Percentiles rank a stretch among this genome's conserved stretches.
Evolutionary conservation across 2,888 invertebrate species (phyloP).

Genomic region (Shargacucullia verbasci): DNA sequence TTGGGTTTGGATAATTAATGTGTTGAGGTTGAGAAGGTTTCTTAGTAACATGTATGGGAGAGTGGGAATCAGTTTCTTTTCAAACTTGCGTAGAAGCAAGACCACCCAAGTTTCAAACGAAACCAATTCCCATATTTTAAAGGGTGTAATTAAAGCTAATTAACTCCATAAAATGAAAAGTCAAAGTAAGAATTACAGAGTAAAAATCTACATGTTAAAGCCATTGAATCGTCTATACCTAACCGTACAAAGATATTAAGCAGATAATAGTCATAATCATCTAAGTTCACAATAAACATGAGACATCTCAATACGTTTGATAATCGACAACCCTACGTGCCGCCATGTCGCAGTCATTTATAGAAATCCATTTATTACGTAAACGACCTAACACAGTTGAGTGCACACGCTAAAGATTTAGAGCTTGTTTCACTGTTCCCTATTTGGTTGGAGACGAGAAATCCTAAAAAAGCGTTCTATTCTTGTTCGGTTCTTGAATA

Average conservation of each 20-base stretch:
- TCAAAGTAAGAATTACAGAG: no score
- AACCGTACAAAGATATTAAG: no score
- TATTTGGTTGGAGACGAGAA: conserved; percentile 46
- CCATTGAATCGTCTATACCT: no score
- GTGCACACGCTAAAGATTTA: conserved; percentile 52
- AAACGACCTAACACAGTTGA: conserved; percentile 58
- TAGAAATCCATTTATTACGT: conserved; percentile 60
- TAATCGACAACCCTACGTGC: conserved; percentile 47
- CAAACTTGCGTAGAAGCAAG: no score
- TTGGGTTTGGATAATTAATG: conserved; percentile 51
- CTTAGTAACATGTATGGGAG: neutral
- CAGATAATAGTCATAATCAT: neutral
- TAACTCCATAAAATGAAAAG: no score
- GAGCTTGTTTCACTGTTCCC: conserved; percentile 51
- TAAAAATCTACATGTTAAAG: no score
- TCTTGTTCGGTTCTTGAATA: conserved; percentile 45
- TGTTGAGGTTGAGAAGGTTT: conserved; percentile 12
- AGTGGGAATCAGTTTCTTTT: no score
- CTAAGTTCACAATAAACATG: conserved; percentile 3
- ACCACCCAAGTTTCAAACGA: no score
- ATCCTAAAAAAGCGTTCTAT: conserved; percentile 40
- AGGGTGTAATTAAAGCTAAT: no score
- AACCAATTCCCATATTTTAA: no score
- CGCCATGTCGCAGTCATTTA: conserved; percentile 59
- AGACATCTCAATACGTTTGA: conserved; percentile 23